Conservation (phyloP, 2,797 vertebrate genomes). For the Tapirus indicus region DNA sequence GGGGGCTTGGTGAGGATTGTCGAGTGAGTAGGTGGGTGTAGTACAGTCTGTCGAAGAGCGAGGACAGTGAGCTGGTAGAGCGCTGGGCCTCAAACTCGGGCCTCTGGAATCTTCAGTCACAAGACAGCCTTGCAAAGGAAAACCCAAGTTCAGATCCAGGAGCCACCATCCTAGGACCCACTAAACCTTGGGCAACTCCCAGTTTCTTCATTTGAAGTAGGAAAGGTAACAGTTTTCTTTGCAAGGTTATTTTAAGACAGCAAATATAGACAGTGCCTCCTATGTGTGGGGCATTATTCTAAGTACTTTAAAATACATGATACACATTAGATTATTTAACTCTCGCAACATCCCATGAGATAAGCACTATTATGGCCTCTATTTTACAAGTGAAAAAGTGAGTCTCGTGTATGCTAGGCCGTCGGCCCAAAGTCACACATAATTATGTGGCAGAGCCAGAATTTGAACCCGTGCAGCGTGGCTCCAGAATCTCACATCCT, state of each 20-base stretch:
- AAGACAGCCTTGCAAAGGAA: neutral
- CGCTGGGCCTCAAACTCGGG: neutral
- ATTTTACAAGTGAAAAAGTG: neutral
- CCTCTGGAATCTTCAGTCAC: neutral
- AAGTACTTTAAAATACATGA: neutral
- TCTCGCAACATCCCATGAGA: neutral
- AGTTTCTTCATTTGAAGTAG: constrained; percentile 82
- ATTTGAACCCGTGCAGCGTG: neutral
- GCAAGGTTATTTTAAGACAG: neutral
- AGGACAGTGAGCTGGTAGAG: neutral
- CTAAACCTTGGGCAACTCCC: neutral
- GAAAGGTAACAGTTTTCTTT: neutral
- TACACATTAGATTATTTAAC: neutral
- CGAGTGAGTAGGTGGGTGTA: neutral
- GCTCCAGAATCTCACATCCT: neutral
- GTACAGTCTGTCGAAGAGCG: neutral
- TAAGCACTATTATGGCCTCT: neutral
- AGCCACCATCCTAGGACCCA: neutral
- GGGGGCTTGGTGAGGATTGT: neutral
- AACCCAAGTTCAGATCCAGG: neutral
- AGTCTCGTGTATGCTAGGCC: neutral
- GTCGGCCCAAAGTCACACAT: neutral
- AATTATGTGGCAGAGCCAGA: neutral
- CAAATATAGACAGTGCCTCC: neutral
- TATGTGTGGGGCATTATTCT: neutral